Evolutionary conservation across 2,888 invertebrate genomes (phyloP).

Genomic region (Mechanitis messenoides): DNA sequence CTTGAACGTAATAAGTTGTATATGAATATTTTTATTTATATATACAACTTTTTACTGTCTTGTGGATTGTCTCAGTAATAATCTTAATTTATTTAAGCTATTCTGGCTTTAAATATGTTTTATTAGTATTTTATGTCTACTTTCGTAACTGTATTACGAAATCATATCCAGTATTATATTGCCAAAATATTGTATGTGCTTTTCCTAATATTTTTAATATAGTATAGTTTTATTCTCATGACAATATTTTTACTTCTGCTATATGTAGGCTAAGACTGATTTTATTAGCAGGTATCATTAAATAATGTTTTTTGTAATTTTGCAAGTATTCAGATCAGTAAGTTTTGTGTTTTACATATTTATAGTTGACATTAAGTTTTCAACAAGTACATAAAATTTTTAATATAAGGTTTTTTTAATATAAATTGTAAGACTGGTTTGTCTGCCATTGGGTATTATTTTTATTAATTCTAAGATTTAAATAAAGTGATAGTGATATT

Average conservation of each 20-base stretch:
- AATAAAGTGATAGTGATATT: too few species aligned
- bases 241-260: constrained; percentile 47
- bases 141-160: background rate
- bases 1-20: background rate
- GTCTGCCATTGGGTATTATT: constrained; percentile 18
- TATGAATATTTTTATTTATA: constrained; percentile 1
- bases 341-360: background rate
- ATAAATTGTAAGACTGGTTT: constrained; percentile 23
- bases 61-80: background rate
- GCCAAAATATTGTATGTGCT: constrained; percentile 37
- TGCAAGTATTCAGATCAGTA: too few species aligned
- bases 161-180: constrained; percentile 40
- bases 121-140: background rate
- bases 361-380: background rate
- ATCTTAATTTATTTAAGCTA: background rate
- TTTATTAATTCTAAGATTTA: background rate
- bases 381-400: background rate
- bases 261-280: constrained; percentile 17
- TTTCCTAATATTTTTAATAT: constrained; percentile 16
- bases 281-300: constrained; percentile 2
- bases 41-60: background rate
- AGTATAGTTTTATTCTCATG: constrained; percentile 36
- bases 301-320: background rate
- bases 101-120: background rate
- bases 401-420: constrained; percentile 12